Percentiles rank a stretch among this genome's conserved stretches.
Evolutionary conservation across 1,140 invertebrate genomes (phyloP).

Genomic region (Bombus impatiens): DNA sequence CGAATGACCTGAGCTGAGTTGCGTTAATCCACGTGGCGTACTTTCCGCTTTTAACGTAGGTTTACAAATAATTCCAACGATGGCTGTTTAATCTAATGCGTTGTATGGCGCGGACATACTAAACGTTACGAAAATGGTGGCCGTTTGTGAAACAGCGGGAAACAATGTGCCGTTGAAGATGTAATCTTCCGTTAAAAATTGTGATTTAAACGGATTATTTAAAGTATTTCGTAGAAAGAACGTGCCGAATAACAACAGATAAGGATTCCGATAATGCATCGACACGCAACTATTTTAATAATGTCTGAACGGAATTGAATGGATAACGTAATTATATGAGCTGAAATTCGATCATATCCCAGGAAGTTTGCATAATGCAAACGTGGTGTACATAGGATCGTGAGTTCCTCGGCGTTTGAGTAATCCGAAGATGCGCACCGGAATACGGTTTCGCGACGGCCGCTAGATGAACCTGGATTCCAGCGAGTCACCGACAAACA

Average conservation of each 20-base stretch:
- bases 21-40: constrained; percentile 1
- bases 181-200: not conserved
- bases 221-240: not conserved
- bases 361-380: constrained; percentile 42
- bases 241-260: not conserved
- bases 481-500: not conserved
- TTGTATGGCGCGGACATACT: no score
- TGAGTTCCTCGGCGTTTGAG: not conserved
- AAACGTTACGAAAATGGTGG: not conserved
- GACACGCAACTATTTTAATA: constrained; percentile 57
- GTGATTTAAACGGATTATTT: not conserved
- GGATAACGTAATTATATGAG: constrained; percentile 49
- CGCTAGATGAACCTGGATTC: not conserved
- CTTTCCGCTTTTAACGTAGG: not conserved
- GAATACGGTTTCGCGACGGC: no score
- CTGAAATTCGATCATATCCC: constrained; percentile 24
- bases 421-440: not conserved
- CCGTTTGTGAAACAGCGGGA: no score
- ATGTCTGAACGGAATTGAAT: constrained; percentile 31
- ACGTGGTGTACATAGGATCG: not conserved
- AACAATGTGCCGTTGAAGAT: not conserved
- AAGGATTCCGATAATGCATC: constrained; percentile 31
- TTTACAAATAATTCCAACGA: constrained; percentile 3
- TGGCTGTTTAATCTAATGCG: not conserved
- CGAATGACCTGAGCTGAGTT: not conserved